phyloP scores from a whole-genome alignment of 2,888 invertebrate genomes.

The Luperina testacea region DNA sequence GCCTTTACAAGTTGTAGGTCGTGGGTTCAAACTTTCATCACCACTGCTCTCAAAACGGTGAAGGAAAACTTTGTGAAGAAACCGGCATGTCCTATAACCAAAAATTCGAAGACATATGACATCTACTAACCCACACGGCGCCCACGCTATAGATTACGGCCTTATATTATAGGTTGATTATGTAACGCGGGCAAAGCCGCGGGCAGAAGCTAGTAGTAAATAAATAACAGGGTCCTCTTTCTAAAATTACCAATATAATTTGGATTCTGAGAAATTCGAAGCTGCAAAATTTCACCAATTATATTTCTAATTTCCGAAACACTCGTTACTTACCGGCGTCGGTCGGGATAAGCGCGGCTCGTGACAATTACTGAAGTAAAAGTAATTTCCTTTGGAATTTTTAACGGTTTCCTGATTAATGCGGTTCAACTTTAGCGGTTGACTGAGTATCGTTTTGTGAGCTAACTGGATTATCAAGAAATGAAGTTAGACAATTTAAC shows the following conservation, averaged over 20 bases:
- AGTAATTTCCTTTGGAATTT: slow-evolving; percentile 44
- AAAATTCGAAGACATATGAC: too few relatives aligned
- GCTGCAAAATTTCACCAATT: slow-evolving; percentile 33
- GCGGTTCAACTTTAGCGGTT: slow-evolving; percentile 12
- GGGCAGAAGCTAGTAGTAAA: background rate
- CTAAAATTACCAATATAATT: slow-evolving; percentile 2
- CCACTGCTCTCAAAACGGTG: too few relatives aligned
- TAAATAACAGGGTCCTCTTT: slow-evolving; percentile 11
- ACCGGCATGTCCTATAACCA: too few relatives aligned
- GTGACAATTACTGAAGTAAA: slow-evolving; percentile 37
- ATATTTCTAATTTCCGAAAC: slow-evolving; percentile 47
- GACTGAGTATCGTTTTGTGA: background rate
- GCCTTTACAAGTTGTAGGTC: too few relatives aligned
- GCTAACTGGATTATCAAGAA: background rate
- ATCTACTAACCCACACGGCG: too few relatives aligned
- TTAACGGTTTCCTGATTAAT: slow-evolving; percentile 36
- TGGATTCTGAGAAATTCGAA: background rate
- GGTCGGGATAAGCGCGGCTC: slow-evolving; percentile 29
- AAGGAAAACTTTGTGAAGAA: too few relatives aligned
- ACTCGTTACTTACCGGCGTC: slow-evolving; percentile 27
- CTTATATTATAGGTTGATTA: too few relatives aligned
- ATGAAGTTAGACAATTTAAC: too few relatives aligned
- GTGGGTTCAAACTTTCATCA: too few relatives aligned
- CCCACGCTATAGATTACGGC: too few relatives aligned
- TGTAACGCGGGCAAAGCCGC: background rate